These are phyloP conservation scores for Lycopodina hypogea DNA, from an alignment of 37 sponge, comb jelly and placozoan genomes.

Conservation along the genomic window DNA sequence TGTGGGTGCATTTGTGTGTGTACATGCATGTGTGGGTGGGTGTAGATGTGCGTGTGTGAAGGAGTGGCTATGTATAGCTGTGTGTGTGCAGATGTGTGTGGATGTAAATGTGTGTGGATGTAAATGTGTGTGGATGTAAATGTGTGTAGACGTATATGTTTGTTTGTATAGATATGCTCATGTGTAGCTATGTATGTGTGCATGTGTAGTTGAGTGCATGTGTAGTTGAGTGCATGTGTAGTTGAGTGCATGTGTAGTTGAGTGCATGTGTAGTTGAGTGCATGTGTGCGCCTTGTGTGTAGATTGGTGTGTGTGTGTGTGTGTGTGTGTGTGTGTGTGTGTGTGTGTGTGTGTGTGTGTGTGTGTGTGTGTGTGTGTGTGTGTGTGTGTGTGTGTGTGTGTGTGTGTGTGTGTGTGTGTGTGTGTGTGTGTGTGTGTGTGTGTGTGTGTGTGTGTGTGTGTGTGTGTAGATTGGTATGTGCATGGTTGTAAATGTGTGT, in stretches of 20 bases:
- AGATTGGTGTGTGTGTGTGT: neutral
- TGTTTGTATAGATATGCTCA: neutral
- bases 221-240: neutral
- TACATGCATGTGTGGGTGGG: too few relatives aligned
- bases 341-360: neutral
- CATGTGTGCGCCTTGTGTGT: neutral
- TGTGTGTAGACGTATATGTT: neutral
- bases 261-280: too few relatives aligned
- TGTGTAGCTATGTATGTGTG: neutral
- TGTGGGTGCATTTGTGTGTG: too few relatives aligned
- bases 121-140: neutral
- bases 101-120: too few relatives aligned
- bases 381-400: conserved; percentile 1
- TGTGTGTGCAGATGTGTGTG: neutral
- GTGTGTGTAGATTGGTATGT: neutral
- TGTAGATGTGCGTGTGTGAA: neutral
- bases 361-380: too few relatives aligned
- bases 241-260: neutral
- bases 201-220: neutral
- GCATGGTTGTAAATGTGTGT: neutral
- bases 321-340: neutral
- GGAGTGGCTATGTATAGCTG: neutral
- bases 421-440: neutral
- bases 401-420: neutral
- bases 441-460: neutral